Conservation (phyloP, 2,797 vertebrate species). For the Hydrolagus colliei region DNA sequence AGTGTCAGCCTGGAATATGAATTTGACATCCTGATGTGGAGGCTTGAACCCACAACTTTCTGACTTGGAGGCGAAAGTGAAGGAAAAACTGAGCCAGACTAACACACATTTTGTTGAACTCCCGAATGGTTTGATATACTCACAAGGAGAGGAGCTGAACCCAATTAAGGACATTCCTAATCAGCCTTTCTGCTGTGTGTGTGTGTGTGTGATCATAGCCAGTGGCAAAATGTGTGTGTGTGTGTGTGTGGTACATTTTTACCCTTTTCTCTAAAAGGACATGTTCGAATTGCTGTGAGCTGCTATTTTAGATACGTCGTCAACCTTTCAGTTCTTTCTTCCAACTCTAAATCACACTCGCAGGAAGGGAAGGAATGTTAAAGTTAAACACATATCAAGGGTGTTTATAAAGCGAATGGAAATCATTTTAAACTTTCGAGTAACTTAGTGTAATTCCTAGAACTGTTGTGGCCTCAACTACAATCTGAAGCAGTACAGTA, state of each 20-base stretch:
- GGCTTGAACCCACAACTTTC: too few species aligned
- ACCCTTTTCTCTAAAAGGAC: not conserved
- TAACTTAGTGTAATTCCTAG: conserved; percentile 28
- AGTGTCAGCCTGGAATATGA: too few species aligned
- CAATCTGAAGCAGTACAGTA: conserved; percentile 1
- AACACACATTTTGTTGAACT: too few species aligned
- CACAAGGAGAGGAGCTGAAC: not conserved
- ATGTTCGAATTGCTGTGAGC: not conserved
- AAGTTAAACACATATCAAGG: conserved; percentile 21
- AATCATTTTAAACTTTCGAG: conserved; percentile 31
- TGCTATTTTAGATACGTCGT: not conserved
- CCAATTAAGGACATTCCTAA: conserved; percentile 17
- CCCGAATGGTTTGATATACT: too few species aligned
- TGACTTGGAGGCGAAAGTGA: too few species aligned
- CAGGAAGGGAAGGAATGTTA: conserved; percentile 29
- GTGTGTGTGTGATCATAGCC: not conserved
- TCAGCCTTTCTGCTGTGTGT: not conserved
- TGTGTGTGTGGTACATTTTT: not conserved
- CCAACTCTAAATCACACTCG: not conserved
- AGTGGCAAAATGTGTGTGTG: not conserved
- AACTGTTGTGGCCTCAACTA: conserved; percentile 6
- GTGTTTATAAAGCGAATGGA: conserved; percentile 25
- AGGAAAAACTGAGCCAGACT: too few species aligned
- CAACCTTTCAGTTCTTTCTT: not conserved
- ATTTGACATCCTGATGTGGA: too few species aligned